Base-by-base conservation (phyloP, 2,888 invertebrate species). In the Portevinia maculata region DNA sequence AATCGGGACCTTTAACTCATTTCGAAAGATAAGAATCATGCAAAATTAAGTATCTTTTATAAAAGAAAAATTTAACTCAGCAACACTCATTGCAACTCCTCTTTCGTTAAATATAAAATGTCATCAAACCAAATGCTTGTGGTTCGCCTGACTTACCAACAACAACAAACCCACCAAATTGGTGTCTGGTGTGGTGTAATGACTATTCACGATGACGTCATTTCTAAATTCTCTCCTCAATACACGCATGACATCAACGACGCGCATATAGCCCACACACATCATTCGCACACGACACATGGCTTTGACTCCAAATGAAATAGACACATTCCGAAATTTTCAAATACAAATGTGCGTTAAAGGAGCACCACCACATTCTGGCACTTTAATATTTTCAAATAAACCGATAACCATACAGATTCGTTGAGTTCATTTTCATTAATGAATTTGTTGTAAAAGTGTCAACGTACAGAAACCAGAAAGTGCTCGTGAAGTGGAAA, bases 391-490 rank as follows among this genome's bases (percentile, higher is more conserved):
- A 69, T 60, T 67, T 71, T 81, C 57, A 83, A 83, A 83, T 73
- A 65, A 83, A 67, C 71, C 70, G 70, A 76, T 48, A 65, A 41
- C 60, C 53, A 55, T 48, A 57, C 1, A 30, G 13, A 1, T 78
- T 83, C 83, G 83, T 73, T 44, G 41, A 83, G 65, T 83, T 78
- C 83, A 83, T 52, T 73, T 17, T 60, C 71, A 83, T 78, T 83
- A 73, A 73, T 78, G 67, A 78, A 83, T 53, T 78, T 78, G 83
- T 62, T 78, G 67, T 78, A 76, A 73, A 78, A 83, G 78, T 83
- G 83, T 78, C 76, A 83, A 71, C 81, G 81, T 64, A 70, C 70
- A 64, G 81, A 70, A 53, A 41, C 70, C 70, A 64, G 81, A 70
- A 53, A 41, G 46, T 59, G 52, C 53, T 76, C 24, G 37, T 17